phyloP scores from a whole-genome alignment of 2,888 invertebrate species.

The Leucozona laternaria region DNA sequence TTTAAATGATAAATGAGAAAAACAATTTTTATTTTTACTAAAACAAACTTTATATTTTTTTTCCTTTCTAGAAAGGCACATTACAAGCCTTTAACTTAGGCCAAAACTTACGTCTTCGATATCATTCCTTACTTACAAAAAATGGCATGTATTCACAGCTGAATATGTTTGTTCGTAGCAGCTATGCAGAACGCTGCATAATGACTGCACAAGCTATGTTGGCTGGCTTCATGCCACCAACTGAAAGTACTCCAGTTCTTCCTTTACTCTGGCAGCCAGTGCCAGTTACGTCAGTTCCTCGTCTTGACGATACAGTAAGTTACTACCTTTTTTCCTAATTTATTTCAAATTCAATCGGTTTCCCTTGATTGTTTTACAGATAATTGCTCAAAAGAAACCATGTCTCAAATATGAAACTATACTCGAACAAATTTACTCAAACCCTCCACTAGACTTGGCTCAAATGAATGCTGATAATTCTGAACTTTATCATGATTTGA shows the following conservation, averaged over 20 bases:
- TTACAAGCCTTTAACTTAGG: constrained; percentile 90
- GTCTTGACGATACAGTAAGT: constrained; percentile 88
- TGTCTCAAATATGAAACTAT: constrained; percentile 86
- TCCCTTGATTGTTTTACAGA: constrained; percentile 45
- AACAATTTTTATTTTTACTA: too few species aligned
- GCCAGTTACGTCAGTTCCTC: constrained; percentile 91
- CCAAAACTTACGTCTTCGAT: constrained; percentile 88
- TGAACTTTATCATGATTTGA: constrained; percentile 87
- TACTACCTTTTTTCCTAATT: neutral
- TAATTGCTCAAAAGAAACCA: constrained; percentile 84
- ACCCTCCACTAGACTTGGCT: constrained; percentile 84
- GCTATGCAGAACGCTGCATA: constrained; percentile 92
- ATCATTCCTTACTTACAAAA: constrained; percentile 87
- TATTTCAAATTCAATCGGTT: neutral
- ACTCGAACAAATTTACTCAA: constrained; percentile 84
- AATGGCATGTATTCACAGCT: constrained; percentile 86
- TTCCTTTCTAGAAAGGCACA: constrained; percentile 88
- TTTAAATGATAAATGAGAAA: too few species aligned
- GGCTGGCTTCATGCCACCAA: constrained; percentile 87
- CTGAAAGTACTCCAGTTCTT: constrained; percentile 81
- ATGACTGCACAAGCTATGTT: constrained; percentile 92
- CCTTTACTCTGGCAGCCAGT: constrained; percentile 93
- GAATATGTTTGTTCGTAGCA: constrained; percentile 88
- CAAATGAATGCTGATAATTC: constrained; percentile 85
- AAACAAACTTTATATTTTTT: neutral